Evolutionary conservation across 2,888 invertebrate genomes (phyloP).

Genomic region (Heliconius ismenius): DNA sequence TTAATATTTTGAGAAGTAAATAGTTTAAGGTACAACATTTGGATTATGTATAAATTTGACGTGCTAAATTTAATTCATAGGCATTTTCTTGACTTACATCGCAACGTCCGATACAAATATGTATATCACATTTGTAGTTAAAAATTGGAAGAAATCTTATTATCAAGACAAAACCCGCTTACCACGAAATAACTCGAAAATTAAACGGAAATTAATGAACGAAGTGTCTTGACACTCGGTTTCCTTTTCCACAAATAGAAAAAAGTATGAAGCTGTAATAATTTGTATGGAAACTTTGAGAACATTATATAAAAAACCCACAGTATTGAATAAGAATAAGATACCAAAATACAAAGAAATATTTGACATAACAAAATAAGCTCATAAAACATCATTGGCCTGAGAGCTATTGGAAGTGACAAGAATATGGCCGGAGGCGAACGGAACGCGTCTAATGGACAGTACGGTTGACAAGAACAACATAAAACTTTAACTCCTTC

Average conservation of each 20-base stretch:
- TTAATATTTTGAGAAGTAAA: neutral
- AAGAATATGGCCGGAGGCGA: conserved; percentile 25
- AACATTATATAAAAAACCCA: neutral
- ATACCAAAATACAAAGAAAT: conserved; percentile 2
- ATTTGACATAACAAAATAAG: conserved; percentile 8
- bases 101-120: neutral
- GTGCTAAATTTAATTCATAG: neutral
- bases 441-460: conserved; percentile 30
- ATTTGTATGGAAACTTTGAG: too few species aligned
- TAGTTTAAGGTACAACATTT: too few species aligned
- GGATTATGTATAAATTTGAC: too few species aligned
- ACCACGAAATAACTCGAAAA: too few species aligned
- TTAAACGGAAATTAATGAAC: too few species aligned
- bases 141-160: neutral
- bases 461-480: conserved; percentile 40
- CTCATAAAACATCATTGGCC: conserved; percentile 11
- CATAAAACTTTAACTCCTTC: conserved; percentile 38
- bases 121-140: neutral
- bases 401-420: conserved; percentile 22
- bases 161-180: too few species aligned
- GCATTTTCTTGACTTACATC: neutral
- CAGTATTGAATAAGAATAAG: neutral
- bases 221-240: too few species aligned
- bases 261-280: neutral
- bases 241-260: neutral